Evolutionary conservation across 2,113 vertebrate species (phyloP).

Genomic region (Capricornis sumatraensis): DNA sequence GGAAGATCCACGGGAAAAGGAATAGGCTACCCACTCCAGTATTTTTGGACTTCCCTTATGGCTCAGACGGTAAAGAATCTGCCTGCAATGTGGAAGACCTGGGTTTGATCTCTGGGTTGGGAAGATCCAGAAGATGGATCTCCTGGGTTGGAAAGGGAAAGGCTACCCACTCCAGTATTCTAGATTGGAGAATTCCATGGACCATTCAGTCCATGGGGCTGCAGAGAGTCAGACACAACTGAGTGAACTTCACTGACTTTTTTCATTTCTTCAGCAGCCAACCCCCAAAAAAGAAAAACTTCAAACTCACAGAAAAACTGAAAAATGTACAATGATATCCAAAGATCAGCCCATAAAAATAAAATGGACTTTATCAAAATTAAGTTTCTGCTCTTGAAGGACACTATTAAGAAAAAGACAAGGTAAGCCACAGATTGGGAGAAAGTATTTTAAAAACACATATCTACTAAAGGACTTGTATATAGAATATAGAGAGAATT

Average conservation of each 20-base stretch:
- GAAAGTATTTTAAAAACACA: neutral
- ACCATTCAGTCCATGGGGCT: neutral
- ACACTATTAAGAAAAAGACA: conserved; percentile 19
- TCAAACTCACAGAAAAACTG: neutral
- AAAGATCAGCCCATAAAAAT: neutral
- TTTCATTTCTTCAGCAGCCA: neutral
- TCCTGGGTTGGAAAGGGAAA: neutral
- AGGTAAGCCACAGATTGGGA: neutral
- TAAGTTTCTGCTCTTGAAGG: neutral
- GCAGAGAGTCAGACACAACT: neutral
- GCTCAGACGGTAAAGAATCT: neutral
- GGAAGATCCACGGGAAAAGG: neutral
- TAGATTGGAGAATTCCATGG: neutral
- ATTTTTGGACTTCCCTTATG: neutral
- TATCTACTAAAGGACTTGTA: neutral
- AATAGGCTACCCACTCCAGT: neutral
- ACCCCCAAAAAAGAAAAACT: neutral
- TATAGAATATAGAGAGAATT: neutral
- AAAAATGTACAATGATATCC: neutral
- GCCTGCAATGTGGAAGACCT: neutral
- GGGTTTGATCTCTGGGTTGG: neutral
- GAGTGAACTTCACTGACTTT: neutral
- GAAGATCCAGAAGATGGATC: neutral
- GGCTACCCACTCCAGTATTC: neutral
- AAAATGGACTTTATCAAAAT: neutral